Evolutionary conservation across 2,888 invertebrate species (phyloP), one percentile per base, ranked within the genome.

Genomic region (Cataglyphis livida): DNA sequence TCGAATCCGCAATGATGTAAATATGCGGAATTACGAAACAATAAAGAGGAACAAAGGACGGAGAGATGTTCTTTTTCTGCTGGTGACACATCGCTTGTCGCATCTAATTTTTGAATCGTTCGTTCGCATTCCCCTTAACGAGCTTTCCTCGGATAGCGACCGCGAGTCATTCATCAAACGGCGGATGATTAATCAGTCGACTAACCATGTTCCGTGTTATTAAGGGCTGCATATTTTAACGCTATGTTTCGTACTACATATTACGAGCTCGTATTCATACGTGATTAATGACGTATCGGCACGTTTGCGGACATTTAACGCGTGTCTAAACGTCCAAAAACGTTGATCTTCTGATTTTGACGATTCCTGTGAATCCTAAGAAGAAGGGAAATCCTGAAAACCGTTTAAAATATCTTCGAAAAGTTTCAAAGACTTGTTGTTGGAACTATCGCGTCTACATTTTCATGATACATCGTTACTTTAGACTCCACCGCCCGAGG

Each of bases 131-230:
- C 66, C 38, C 54, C 61, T 61, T 71, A 81, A 74, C 66, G 28
- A 81, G 82, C 32, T 61, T 38, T 66, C 25, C 44, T 82, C 74
- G 48, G 62, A 54, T 54, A 28, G 68, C 25, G 54, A 35, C 48
- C 21, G 65, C 65, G 48, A 70, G 64, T 71, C 78, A 84, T 84
- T 83, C 66, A 51, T 83, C 84, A 84, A 48, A 70, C 64, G 61
- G 71, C 28, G 21, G 41, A 66, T 78, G 65, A 83, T 84, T 78
- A 84, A 83, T 84, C 71, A 83, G 57, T 21, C 41, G 32, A 25
- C 71, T 62, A 78, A 76, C 44, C 64, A 65, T 51, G 38, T 25
- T 25, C 35, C 12, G 35, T 28, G 74, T 48, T 74, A 61, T 68
- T 76, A 70, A 76, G 59, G 15, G 21, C 7, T 48, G 59, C 64